Evolutionary conservation across 2,888 invertebrate genomes (phyloP), one percentile per base, ranked within the genome.

Genomic region (Drosophila paucipuncta): DNA sequence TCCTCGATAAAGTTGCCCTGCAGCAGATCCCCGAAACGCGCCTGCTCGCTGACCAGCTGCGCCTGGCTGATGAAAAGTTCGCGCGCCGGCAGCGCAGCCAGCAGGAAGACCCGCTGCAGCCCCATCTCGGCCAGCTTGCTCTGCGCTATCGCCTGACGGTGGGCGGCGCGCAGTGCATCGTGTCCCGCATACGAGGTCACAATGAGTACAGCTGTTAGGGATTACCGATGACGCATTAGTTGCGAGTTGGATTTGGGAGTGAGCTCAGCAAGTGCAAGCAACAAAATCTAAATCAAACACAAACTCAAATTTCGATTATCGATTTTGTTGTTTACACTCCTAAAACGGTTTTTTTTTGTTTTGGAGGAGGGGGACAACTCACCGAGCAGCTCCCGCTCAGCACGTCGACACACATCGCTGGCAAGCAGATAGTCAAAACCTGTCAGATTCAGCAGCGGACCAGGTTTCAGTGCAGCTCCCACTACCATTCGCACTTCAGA

Each of bases 151-250:
- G 96, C 95, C 83, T 95, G 94, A 58, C 97, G 94, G 86, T 97
- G 95, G 0, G 96, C 95, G 89, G 95, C 95, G 73, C 97, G 94
- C 41, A 95, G 92, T 82, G 96, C 95, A 37, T 96, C 94, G 92
- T 97, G 95, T 0, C 96, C 96, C 25, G 96, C 96, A 93, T 96
- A 96, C 0, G 97, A 97, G 18, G 97, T 97, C 31, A 97, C 95
- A 67, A 97, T 94, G 62, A 96, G 94, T 57, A 93, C 81, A 50
- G 92, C 93, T 93, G 49, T 31, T 33, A 28, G 31, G 18, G 35
- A 60, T 47, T 5, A 9, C 9, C 2, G 22, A 16, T 16, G 13
- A 13, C 6, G 4, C 37, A 37, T n/a, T 16, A 41, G 13, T 52
- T 30, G 6, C 18, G 30, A 7, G 4, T 22, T 50, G 1, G 6